Evolutionary conservation across 2,888 invertebrate genomes (phyloP).

Genomic region (Drosophila formosana): DNA sequence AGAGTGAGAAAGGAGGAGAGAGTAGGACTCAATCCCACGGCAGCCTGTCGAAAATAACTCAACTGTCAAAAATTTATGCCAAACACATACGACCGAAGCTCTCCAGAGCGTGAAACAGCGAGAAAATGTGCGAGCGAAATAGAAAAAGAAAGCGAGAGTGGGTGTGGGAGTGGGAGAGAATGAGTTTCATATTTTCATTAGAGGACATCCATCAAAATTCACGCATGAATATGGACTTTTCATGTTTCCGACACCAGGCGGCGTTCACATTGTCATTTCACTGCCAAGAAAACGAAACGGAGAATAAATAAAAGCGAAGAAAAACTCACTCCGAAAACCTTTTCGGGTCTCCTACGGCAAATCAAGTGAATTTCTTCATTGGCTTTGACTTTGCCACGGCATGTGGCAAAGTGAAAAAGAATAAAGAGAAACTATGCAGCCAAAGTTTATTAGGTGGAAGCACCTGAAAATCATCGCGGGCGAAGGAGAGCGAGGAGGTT

Average conservation of each 20-base stretch:
- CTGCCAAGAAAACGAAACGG: constrained; percentile 22
- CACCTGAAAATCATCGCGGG: constrained; percentile 41
- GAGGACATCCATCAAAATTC: constrained; percentile 77
- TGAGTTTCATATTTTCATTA: constrained; percentile 72
- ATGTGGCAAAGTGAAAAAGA: constrained; percentile 47
- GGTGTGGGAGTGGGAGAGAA: constrained; percentile 1
- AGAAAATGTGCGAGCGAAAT: constrained; percentile 20
- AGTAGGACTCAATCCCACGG: constrained; percentile 29
- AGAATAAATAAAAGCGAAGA: not conserved
- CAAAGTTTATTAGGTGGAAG: constrained; percentile 52
- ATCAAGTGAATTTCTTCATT: constrained; percentile 49
- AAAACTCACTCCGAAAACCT: constrained; percentile 12
- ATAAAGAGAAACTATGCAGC: constrained; percentile 43
- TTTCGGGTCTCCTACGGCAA: constrained; percentile 20
- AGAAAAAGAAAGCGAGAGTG: not conserved
- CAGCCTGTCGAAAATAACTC: constrained; percentile 68
- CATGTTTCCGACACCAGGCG: constrained; percentile 64
- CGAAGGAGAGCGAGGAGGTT: not conserved
- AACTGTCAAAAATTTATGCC: constrained; percentile 75
- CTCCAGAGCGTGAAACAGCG: constrained; percentile 48
- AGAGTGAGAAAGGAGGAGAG: not conserved
- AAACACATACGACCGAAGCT: constrained; percentile 57
- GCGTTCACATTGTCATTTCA: constrained; percentile 64
- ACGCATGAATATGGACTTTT: constrained; percentile 83
- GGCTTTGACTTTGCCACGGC: constrained; percentile 9